Percentiles rank a stretch among this genome's conserved stretches.
These are phyloP conservation scores for Rhagium mordax DNA, from an alignment of 2,888 invertebrate genomes.

Conservation along the genomic window DNA sequence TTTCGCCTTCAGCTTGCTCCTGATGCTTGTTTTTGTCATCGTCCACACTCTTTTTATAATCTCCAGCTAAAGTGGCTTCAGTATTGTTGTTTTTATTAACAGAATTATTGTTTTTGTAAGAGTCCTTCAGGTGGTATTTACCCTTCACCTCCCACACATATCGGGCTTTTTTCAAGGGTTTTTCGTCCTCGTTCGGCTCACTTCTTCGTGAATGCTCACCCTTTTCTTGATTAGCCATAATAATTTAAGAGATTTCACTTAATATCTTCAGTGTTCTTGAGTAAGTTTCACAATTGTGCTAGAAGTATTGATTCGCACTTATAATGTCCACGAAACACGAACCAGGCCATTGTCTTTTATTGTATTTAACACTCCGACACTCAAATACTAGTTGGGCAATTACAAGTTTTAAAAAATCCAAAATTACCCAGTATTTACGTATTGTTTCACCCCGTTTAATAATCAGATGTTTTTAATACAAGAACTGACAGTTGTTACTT, in stretches of 20 bases:
- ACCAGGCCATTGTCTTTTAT: not conserved
- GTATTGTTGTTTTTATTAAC: slow-evolving; percentile 34
- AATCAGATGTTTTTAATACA: slow-evolving; percentile 59
- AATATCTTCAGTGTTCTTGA: not conserved
- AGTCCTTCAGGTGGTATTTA: slow-evolving; percentile 75
- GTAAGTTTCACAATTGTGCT: slow-evolving; percentile 29
- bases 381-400: not conserved
- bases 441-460: slow-evolving; percentile 43
- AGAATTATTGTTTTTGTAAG: slow-evolving; percentile 51
- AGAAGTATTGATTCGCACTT: slow-evolving; percentile 34
- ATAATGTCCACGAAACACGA: slow-evolving; percentile 12
- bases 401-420: not conserved
- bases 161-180: slow-evolving; percentile 78
- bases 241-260: slow-evolving; percentile 14
- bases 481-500: slow-evolving; percentile 37
- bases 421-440: slow-evolving; percentile 26
- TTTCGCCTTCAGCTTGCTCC: slow-evolving; percentile 16
- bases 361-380: not conserved
- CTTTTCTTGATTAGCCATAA: slow-evolving; percentile 47
- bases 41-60: slow-evolving; percentile 11
- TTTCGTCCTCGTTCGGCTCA: slow-evolving; percentile 72
- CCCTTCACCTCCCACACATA: slow-evolving; percentile 81
- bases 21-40: slow-evolving; percentile 32
- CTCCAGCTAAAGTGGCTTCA: slow-evolving; percentile 13
- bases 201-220: slow-evolving; percentile 72